Base-by-base conservation (phyloP, 2,888 invertebrate genomes). In the Ypsolopha sequella region DNA sequence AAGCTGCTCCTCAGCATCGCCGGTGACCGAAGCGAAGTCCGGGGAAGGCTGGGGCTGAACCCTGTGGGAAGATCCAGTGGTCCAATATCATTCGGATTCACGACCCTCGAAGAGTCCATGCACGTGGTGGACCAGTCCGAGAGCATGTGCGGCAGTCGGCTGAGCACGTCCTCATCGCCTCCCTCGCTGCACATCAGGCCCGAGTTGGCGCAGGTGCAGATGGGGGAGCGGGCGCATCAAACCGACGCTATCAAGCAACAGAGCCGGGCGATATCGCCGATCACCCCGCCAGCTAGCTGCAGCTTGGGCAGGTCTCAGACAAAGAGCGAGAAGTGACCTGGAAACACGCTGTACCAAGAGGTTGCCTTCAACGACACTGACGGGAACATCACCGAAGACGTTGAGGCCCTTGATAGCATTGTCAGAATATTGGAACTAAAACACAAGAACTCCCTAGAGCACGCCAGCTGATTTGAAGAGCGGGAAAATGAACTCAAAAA, bases 371-470 rank as follows among this genome's bases (percentile, higher is more conserved):
- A n/a, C n/a, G n/a, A n/a, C n/a, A n/a, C n/a, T n/a, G n/a, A n/a
- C n/a, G n/a, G n/a, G n/a, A n/a, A n/a, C n/a, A n/a, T n/a, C n/a
- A n/a, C n/a, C n/a, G n/a, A n/a, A n/a, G 98, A 68, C 90, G 98
- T 55, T n/a, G 99, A 99, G 78, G 95, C 97, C 46, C 87, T 99
- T 51, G 99, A 99, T 79, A 97, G 97, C 62, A 97, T 98, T 64
- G 95, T 97, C 14, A 89, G 98, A 60, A 99, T 99, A 98, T 86
- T 99, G 64, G 99, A 99, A 81, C 88, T 99, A 54, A 99, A 99
- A 82, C 93, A 97, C 61, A 99, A 98, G 86, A 99, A 99, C 87
- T 95, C 98, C 14, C 90, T 96, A 62, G 99, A 99, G 80, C 99
- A 99, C 86, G 94, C 93, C 43, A 91, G 92, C 63, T 90, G 99